These are phyloP conservation scores for Fabriciana adippe DNA, from an alignment of 2,888 invertebrate species.

Conservation along the genomic window DNA sequence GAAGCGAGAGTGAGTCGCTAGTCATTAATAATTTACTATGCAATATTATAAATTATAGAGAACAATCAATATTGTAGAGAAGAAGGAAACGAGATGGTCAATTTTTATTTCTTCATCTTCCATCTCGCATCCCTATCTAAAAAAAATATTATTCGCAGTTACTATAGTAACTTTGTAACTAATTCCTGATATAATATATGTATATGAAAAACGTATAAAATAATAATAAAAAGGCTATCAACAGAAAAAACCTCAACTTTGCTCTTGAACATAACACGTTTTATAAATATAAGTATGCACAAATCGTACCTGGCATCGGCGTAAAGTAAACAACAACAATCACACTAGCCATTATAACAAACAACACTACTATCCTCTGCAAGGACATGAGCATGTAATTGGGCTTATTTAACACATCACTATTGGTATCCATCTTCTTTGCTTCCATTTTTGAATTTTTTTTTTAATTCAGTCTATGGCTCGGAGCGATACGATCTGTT, in stretches of 20 bases:
- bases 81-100: too few species aligned
- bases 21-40: too few species aligned
- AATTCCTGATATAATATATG: too few species aligned
- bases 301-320: slow-evolving; percentile 85
- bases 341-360: slow-evolving; percentile 85
- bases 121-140: neutral
- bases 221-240: neutral
- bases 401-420: slow-evolving; percentile 63
- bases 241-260: neutral
- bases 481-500: slow-evolving; percentile 29
- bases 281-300: slow-evolving; percentile 6
- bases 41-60: too few species aligned
- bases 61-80: too few species aligned
- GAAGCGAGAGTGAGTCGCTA: too few species aligned
- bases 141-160: too few species aligned
- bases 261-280: slow-evolving; percentile 8
- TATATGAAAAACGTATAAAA: too few species aligned
- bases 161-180: too few species aligned
- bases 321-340: slow-evolving; percentile 87
- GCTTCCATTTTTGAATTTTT: slow-evolving; percentile 54
- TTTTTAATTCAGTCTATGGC: slow-evolving; percentile 18
- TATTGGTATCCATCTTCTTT: slow-evolving; percentile 54
- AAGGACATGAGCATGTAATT: slow-evolving; percentile 83
- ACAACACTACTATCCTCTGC: slow-evolving; percentile 85
- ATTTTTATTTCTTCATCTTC: too few species aligned